Base-by-base conservation (phyloP, 2,888 invertebrate genomes). In the Clusia tigrina region DNA sequence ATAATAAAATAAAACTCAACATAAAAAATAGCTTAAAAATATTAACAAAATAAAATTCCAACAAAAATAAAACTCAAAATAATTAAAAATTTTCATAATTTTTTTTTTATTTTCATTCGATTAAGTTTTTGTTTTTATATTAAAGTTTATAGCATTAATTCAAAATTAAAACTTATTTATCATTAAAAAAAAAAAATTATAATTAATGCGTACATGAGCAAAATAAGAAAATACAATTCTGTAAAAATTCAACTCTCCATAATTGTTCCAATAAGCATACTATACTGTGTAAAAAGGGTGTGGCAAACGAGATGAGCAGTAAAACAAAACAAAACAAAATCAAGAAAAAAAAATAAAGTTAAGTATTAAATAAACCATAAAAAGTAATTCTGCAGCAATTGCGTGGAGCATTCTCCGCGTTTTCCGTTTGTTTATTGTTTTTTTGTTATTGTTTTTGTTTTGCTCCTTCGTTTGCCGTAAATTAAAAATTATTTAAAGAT, bases 181-280 rank as follows among this genome's bases (percentile, higher is more conserved):
- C 37, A 37, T 52, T 58, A 58, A 52, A 58, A 18, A 42, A 37
- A 58, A 10, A n/a, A 56, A 46, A 55, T 9, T 17, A 18, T 25
- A 10, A 20, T 20, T 37, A 37, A 1, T 10, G 15, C 17, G 51
- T 60, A n/a, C 64, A 66, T 54, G 59, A 69, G 65, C 68, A 74
- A 73, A 71, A 69, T 72, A 73, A 71, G 71, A 67, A 72, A 67
- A 69, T 68, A 77, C 72, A 76, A 72, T 60, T 64, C 59, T 71
- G 70, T 66, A 69, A 71, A 73, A 71, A 67, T 72, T 73, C 69
- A 71, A 71, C 74, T 72, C 65, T 71, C 57, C 60, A 56, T 55
- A 52, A 56, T 25, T 25, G n/a, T 42, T 59, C 42, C 53, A 58
- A n/a, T 42, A 42, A 42, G 42, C 42, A n/a, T 42, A 42, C 32